These are phyloP conservation scores for Palythoa grandiflora DNA, from an alignment of 92 coral and sea anemone species.

Conservation along the genomic window DNA sequence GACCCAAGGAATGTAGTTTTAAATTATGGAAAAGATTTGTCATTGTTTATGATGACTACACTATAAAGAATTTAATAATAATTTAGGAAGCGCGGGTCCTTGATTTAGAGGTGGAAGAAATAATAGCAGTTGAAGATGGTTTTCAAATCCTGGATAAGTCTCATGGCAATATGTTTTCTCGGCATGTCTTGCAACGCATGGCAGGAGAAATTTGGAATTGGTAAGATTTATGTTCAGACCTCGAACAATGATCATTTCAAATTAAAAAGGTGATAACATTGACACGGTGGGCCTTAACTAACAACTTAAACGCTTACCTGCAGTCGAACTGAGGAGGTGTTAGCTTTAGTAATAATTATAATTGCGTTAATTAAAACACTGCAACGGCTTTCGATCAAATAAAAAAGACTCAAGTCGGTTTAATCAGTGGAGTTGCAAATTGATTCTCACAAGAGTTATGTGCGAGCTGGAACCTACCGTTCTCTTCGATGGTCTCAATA, in stretches of 20 bases:
- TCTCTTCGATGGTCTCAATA: too few species aligned
- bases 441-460: not conserved
- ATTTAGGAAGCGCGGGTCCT: not conserved
- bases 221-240: not conserved
- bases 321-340: not conserved
- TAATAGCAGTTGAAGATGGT: constrained; percentile 9
- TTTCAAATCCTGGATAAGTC: not conserved
- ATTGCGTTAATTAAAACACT: not conserved
- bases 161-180: not conserved
- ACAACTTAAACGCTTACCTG: not conserved
- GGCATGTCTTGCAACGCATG: not conserved
- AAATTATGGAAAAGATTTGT: constrained; percentile 58
- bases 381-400: not conserved
- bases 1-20: not conserved
- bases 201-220: not conserved
- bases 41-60: constrained; percentile 53
- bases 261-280: not conserved
- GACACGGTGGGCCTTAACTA: not conserved
- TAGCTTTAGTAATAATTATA: not conserved
- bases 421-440: not conserved
- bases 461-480: not conserved
- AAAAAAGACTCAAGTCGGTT: not conserved
- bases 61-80: not conserved
- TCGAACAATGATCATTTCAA: not conserved
- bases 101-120: constrained; percentile 3